These are phyloP conservation scores for Tetragonula carbonaria DNA, from an alignment of 2,888 invertebrate genomes.

Conservation along the genomic window DNA sequence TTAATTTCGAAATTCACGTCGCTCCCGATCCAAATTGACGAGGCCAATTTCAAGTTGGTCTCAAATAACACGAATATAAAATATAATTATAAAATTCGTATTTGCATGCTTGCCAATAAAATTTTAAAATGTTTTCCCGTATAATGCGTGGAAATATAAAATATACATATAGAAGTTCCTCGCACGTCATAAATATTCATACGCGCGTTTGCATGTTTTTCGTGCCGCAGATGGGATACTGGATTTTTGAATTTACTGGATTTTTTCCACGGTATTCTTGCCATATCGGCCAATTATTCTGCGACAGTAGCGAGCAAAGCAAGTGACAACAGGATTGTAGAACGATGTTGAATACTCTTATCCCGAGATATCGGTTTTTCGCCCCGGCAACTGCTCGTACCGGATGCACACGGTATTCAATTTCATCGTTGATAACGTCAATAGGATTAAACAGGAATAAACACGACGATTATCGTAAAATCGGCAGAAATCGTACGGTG, in stretches of 20 bases:
- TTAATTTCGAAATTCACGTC: no score
- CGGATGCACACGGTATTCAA: neutral
- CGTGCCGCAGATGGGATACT: neutral
- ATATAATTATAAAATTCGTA: no score
- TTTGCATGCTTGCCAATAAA: no score
- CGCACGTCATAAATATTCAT: no score
- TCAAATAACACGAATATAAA: no score
- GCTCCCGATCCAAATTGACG: no score
- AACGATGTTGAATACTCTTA: neutral
- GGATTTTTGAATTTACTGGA: neutral
- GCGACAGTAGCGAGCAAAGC: neutral
- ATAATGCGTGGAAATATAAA: no score
- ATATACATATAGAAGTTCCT: no score
- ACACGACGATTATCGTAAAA: neutral
- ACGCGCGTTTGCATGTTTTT: neutral
- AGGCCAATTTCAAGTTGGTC: no score
- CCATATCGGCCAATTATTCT: neutral
- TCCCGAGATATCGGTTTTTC: neutral
- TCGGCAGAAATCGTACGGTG: neutral
- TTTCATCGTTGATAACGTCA: neutral
- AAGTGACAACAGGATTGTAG: neutral
- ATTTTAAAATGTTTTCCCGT: no score
- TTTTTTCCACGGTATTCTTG: neutral
- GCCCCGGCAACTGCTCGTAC: neutral
- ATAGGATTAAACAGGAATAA: neutral